Evolutionary conservation across 2,888 invertebrate genomes (phyloP).

Genomic region (Scaptomyza reducta): DNA sequence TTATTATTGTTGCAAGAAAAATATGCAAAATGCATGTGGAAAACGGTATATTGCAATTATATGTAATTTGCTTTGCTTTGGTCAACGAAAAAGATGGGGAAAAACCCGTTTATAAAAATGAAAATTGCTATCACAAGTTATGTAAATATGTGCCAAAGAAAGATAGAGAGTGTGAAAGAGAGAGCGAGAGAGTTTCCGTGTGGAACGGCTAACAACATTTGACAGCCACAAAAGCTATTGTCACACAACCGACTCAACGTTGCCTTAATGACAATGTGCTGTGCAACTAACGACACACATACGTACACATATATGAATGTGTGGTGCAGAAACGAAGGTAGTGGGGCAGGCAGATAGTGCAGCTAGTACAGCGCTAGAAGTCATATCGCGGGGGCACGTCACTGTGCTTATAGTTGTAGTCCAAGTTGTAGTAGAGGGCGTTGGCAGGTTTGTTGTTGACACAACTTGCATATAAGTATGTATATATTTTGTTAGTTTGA

Average conservation of each 20-base stretch:
- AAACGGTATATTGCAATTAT: slow-evolving; percentile 10
- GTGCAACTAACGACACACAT: slow-evolving; percentile 39
- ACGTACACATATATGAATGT: not conserved
- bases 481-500: not conserved
- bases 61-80: slow-evolving; percentile 32
- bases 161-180: not conserved
- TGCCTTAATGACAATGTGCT: slow-evolving; percentile 56
- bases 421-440: slow-evolving; percentile 48
- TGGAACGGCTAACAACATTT: slow-evolving; percentile 45
- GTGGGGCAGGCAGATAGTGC: slow-evolving; percentile 23
- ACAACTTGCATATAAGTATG: slow-evolving; percentile 57
- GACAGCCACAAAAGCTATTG: slow-evolving; percentile 56
- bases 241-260: slow-evolving; percentile 25
- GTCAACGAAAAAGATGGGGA: slow-evolving; percentile 15
- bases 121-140: slow-evolving; percentile 51
- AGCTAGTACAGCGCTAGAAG: not conserved
- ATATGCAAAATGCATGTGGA: slow-evolving; percentile 4
- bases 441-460: slow-evolving; percentile 71
- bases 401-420: slow-evolving; percentile 39
- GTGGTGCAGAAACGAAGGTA: slow-evolving; percentile 12
- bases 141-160: slow-evolving; percentile 43
- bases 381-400: slow-evolving; percentile 20
- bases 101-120: slow-evolving; percentile 24
- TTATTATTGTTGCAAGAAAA: not conserved
- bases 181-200: slow-evolving; percentile 9